Conservation (phyloP, 1,140 invertebrate genomes). For the Drosophila ercepeae region DNA sequence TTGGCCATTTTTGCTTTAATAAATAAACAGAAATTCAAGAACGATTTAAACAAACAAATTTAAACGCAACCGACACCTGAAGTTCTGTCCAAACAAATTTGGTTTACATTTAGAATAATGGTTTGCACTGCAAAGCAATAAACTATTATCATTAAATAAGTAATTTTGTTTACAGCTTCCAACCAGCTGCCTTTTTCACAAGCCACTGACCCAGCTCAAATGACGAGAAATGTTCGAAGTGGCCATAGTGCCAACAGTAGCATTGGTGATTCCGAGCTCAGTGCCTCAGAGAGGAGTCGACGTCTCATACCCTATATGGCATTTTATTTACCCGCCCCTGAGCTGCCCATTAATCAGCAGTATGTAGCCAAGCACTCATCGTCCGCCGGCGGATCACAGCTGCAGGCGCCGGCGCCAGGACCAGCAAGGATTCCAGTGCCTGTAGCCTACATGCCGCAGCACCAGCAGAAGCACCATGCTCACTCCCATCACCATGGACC, state of each 20-base stretch:
- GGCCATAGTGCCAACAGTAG: constrained; percentile 30
- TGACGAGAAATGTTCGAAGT: constrained; percentile 6
- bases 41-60: not conserved
- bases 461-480: constrained; percentile 31
- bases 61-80: no score
- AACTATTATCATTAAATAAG: not conserved
- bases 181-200: constrained; percentile 17
- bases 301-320: constrained; percentile 92
- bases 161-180: constrained; percentile 14
- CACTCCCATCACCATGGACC: constrained; percentile 29
- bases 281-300: constrained; percentile 86
- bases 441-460: constrained; percentile 69
- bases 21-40: no score
- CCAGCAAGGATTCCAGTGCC: constrained; percentile 68
- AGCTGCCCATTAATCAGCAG: constrained; percentile 84
- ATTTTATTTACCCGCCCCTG: constrained; percentile 88
- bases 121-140: no score
- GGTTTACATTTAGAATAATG: not conserved
- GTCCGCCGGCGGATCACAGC: constrained; percentile 47
- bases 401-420: constrained; percentile 31
- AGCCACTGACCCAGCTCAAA: constrained; percentile 6
- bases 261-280: constrained; percentile 62
- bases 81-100: no score
- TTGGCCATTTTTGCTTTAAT: no score
- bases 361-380: constrained; percentile 71